Percentiles rank a stretch among this genome's conserved stretches.
phyloP scores from a whole-genome alignment of 2,888 invertebrate species.

The Acleris holmiana region DNA sequence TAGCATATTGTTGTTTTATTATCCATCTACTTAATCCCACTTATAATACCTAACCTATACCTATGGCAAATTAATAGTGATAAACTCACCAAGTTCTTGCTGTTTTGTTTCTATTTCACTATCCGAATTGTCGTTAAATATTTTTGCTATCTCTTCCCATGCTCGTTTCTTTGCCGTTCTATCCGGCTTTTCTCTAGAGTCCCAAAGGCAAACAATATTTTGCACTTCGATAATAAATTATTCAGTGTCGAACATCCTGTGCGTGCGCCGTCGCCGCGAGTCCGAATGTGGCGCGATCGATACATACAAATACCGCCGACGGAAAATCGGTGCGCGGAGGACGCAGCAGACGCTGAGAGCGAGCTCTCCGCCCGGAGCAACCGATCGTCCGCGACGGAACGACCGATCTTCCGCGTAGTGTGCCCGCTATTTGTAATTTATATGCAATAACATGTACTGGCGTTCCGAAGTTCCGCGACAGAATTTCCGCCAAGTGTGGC shows the following conservation, averaged over 20 bases:
- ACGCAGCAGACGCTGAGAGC: conserved; percentile 4
- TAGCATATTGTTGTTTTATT: no score
- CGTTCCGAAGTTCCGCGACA: no score
- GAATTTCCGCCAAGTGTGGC: no score
- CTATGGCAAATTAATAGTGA: conserved; percentile 27
- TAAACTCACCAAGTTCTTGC: conserved; percentile 26
- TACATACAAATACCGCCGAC: conserved; percentile 9
- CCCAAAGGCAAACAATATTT: conserved; percentile 32
- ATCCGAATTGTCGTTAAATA: conserved; percentile 36
- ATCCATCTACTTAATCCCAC: no score
- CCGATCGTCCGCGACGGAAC: no score
- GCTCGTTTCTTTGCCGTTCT: conserved; percentile 32
- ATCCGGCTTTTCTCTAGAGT: conserved; percentile 33
- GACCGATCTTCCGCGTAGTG: no score
- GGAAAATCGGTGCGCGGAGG: conserved; percentile 2
- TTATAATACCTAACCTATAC: no score
- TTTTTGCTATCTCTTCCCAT: conserved; percentile 31
- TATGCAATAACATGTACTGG: no score
- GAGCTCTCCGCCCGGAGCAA: background rate
- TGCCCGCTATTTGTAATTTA: no score
- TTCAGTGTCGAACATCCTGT: background rate
- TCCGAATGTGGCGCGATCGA: conserved; percentile 13
- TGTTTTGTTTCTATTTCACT: conserved; percentile 33
- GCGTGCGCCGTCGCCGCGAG: background rate
- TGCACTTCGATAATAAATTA: no score